A percentile compares a stretch with the other conserved stretches of the same genome.
Evolutionary conservation across 2,888 invertebrate species (phyloP).

Genomic region (Meandrusa payeni): DNA sequence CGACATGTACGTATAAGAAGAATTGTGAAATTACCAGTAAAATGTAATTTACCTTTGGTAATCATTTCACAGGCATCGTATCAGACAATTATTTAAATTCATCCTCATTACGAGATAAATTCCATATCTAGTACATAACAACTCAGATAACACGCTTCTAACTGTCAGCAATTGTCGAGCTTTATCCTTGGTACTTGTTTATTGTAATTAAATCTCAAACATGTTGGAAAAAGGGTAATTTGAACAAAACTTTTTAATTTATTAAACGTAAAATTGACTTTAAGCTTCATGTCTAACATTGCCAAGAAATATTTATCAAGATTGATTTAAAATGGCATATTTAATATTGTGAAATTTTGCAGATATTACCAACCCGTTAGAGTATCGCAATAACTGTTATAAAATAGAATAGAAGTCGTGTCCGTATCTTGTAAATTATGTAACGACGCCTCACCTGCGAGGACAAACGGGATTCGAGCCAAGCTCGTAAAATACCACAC

Average conservation of each 20-base stretch:
- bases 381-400: background rate
- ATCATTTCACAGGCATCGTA: background rate
- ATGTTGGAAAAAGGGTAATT: too few relatives aligned
- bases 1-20: too few relatives aligned
- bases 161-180: background rate
- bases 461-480: conserved; percentile 16
- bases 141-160: conserved; percentile 2
- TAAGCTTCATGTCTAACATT: too few relatives aligned
- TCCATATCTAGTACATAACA: background rate
- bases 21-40: too few relatives aligned
- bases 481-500: conserved; percentile 12
- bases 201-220: background rate
- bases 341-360: too few relatives aligned
- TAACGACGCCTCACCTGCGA: conserved; percentile 13
- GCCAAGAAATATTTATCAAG: too few relatives aligned
- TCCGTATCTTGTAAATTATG: conserved; percentile 15
- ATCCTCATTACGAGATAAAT: conserved; percentile 3
- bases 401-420: conserved; percentile 12
- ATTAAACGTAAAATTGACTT: too few relatives aligned
- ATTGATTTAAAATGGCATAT: too few relatives aligned
- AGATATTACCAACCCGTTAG: too few relatives aligned
- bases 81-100: conserved; percentile 14
- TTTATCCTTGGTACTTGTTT: background rate
- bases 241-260: too few relatives aligned
- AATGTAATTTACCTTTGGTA: too few relatives aligned